phyloP scores from a whole-genome alignment of 2,888 invertebrate species.

The Seira ritae region DNA sequence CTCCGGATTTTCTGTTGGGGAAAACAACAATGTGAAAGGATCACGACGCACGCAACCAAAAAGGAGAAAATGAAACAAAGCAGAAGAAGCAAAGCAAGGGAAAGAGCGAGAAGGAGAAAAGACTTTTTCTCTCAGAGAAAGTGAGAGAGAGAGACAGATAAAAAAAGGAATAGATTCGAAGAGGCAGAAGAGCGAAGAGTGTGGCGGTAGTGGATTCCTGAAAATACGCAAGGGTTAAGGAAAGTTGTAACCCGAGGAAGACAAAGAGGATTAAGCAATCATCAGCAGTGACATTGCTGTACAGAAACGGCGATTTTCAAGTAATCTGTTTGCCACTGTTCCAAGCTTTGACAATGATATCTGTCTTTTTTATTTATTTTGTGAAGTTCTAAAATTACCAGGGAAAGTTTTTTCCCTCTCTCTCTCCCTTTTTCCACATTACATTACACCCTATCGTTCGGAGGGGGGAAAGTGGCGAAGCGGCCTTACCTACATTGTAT shows the following conservation, averaged over 20 bases:
- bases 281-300: slow-evolving; percentile 16
- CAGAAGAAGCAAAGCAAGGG: background rate
- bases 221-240: slow-evolving; percentile 9
- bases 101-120: background rate
- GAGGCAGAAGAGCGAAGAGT: background rate
- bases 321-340: slow-evolving; percentile 16
- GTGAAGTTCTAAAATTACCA: slow-evolving; percentile 7
- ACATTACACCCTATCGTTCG: no score
- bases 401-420: background rate
- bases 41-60: slow-evolving; percentile 33
- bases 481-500: no score
- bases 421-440: background rate
- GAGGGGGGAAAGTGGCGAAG: no score
- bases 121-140: background rate
- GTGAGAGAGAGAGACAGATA: background rate
- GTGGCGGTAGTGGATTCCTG: slow-evolving; percentile 11
- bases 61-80: slow-evolving; percentile 9
- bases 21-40: slow-evolving; percentile 26
- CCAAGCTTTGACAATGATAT: slow-evolving; percentile 1
- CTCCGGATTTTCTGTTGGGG: slow-evolving; percentile 5
- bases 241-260: slow-evolving; percentile 14
- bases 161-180: no score
- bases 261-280: slow-evolving; percentile 16
- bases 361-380: slow-evolving; percentile 14
- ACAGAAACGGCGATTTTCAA: slow-evolving; percentile 11